phyloP scores from a whole-genome alignment of 2,797 vertebrate species.

The Sternarchorhynchus goeldii region DNA sequence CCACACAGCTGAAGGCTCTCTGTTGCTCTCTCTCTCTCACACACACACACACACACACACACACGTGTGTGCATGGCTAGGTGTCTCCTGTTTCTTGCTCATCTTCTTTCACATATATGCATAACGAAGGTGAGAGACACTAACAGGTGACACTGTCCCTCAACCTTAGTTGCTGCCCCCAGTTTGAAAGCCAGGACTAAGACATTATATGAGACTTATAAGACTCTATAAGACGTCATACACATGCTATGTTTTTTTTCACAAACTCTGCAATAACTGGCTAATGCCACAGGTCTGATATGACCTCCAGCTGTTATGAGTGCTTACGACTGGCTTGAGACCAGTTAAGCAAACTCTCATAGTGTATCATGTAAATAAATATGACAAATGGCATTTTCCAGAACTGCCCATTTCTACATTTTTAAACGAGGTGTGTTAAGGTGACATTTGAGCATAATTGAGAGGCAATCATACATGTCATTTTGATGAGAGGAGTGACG shows the following conservation, averaged over 20 bases:
- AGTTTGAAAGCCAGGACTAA: not conserved
- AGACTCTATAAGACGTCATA: not conserved
- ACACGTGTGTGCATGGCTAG: not conserved
- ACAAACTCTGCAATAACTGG: not conserved
- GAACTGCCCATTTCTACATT: not conserved
- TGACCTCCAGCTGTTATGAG: not conserved
- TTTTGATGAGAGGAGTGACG: not conserved
- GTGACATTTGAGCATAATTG: not conserved
- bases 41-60: slow-evolving; percentile 3
- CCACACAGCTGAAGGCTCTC: too few species aligned
- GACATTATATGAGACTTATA: not conserved
- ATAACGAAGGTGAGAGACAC: slow-evolving; percentile 32
- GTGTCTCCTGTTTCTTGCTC: slow-evolving; percentile 24
- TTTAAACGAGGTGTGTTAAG: not conserved
- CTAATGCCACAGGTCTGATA: slow-evolving; percentile 3
- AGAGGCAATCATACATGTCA: not conserved
- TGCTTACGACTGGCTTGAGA: too few species aligned
- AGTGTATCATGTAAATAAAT: not conserved
- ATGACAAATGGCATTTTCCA: not conserved
- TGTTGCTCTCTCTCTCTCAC: not conserved
- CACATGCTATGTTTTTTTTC: slow-evolving; percentile 30
- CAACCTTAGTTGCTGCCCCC: not conserved
- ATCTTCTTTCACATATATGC: slow-evolving; percentile 41
- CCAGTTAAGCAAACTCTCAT: not conserved
- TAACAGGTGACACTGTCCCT: slow-evolving; percentile 47